Evolutionary conservation across 2,888 invertebrate genomes (phyloP).

Genomic region (Torymus auratus): DNA sequence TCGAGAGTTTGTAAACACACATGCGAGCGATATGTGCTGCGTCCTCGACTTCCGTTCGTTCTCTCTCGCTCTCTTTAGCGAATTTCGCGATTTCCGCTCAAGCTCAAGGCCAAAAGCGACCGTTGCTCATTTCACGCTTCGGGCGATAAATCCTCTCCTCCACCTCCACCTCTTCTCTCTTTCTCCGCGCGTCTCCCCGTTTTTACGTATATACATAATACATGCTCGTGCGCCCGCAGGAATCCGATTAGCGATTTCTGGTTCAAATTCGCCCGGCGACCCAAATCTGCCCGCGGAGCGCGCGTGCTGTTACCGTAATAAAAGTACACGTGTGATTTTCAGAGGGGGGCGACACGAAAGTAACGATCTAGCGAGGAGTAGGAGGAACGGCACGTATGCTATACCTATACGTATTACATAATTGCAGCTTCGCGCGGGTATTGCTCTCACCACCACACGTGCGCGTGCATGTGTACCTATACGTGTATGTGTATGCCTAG

Average conservation of each 20-base stretch:
- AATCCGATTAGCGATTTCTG: constrained; percentile 10
- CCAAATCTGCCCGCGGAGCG: neutral
- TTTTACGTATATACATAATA: neutral
- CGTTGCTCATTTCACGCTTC: constrained; percentile 53
- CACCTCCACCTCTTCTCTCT: neutral
- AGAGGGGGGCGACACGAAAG: too few species aligned
- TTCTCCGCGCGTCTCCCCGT: too few species aligned
- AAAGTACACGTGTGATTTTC: neutral
- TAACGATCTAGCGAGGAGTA: too few species aligned
- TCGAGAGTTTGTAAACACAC: constrained; percentile 46
- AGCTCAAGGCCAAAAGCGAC: constrained; percentile 54
- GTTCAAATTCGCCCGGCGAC: constrained; percentile 3
- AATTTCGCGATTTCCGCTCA: constrained; percentile 56
- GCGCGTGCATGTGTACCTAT: neutral
- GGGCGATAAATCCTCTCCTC: constrained; percentile 48
- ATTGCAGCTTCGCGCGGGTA: constrained; percentile 25
- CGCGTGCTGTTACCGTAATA: neutral
- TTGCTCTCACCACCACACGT: constrained; percentile 10
- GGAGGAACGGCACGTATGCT: neutral
- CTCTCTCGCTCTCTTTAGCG: constrained; percentile 21
- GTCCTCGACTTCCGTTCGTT: constrained; percentile 29
- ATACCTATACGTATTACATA: constrained; percentile 28
- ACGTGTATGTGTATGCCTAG: too few species aligned
- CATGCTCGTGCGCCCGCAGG: neutral
- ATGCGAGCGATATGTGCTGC: constrained; percentile 24